Base-by-base conservation (phyloP, 2,113 vertebrate species). In the Jaculus jaculus region DNA sequence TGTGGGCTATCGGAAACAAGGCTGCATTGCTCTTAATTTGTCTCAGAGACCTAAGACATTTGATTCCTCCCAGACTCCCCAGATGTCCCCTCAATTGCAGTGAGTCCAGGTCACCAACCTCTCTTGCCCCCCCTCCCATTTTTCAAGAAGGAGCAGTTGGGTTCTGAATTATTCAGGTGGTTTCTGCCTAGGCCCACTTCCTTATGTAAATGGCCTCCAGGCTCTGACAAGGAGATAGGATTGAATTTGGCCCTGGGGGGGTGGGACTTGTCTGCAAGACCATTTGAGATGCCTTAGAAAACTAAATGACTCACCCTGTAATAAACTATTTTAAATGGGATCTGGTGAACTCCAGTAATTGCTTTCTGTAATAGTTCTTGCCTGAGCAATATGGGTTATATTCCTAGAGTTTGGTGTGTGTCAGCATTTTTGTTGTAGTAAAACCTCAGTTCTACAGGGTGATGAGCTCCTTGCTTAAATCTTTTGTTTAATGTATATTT, bases 251-350 rank as follows among this genome's bases (percentile, higher is more conserved):
- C 94, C 93, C 95, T 51, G 34, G 58, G 34, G 58, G 68, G 15
- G 4, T 2, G 30, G 21, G 47, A 32, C 60, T 69, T 47, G 10
- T 21, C 88, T 72, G 66, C 69, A 87, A 28, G 89, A 89, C 58
- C 89, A 74, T 96, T 95, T 96, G 93, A 80, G 82, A 24, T 85
- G 96, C 92, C 93, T 96, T 96, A 82, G 94, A 87, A 97, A 92
- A 96, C 96, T 71, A 96, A 97, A 88, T 94, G 96, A 93, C 94
- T 90, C 71, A 89, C 91, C 28, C 92, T 34, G 0, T 95, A 96
- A 97, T 97, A 97, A 96, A 97, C 96, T 96, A 90, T 95, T 96
- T 87, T 96, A 97, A 97, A 97, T 96, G 96, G 78, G 79, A 91
- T 96, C 95, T 94, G 73, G 94, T 96, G 90, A 97, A 80, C 92